Evolutionary conservation across 37 sponge, comb jelly and placozoan species (phyloP).

Genomic region (Spongia lamella): DNA sequence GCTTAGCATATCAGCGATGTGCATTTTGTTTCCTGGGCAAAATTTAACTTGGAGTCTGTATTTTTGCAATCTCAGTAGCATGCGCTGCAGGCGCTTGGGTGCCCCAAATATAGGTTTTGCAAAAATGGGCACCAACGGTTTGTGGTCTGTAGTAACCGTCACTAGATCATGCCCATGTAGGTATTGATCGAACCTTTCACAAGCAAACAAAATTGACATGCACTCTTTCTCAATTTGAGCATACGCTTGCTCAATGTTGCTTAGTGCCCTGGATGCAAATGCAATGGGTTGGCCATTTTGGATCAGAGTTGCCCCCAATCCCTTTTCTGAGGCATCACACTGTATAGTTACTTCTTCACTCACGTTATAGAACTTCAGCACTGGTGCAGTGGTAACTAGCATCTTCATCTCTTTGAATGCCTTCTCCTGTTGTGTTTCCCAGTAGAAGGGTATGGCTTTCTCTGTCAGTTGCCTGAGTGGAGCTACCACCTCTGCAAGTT

Average conservation of each 20-base stretch:
- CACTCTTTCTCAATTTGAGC: conserved; percentile 7
- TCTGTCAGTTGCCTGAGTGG: too few relatives aligned
- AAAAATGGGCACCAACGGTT: too few relatives aligned
- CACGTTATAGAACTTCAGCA: background rate
- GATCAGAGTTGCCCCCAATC: conserved; percentile 9
- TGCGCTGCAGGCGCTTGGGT: too few relatives aligned
- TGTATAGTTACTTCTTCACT: background rate
- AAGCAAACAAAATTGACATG: conserved; percentile 6
- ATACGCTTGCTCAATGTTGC: conserved; percentile 5
- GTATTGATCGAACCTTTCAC: conserved; percentile 23
- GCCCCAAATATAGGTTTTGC: too few relatives aligned
- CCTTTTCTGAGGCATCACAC: conserved; percentile 17
- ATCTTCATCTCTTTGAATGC: conserved; percentile 8
- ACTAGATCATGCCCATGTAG: background rate
- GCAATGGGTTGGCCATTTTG: conserved; percentile 29
- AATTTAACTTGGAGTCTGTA: too few relatives aligned
- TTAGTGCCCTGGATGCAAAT: conserved; percentile 26
- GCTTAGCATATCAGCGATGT: too few relatives aligned
- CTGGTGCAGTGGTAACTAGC: conserved; percentile 1
- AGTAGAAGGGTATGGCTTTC: too few relatives aligned
- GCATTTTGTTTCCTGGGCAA: too few relatives aligned
- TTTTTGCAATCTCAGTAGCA: too few relatives aligned
- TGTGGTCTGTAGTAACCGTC: too few relatives aligned
- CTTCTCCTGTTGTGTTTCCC: background rate
- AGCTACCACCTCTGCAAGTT: too few relatives aligned